Conservation (phyloP, 2,113 vertebrate genomes). For the Aythya baeri region DNA sequence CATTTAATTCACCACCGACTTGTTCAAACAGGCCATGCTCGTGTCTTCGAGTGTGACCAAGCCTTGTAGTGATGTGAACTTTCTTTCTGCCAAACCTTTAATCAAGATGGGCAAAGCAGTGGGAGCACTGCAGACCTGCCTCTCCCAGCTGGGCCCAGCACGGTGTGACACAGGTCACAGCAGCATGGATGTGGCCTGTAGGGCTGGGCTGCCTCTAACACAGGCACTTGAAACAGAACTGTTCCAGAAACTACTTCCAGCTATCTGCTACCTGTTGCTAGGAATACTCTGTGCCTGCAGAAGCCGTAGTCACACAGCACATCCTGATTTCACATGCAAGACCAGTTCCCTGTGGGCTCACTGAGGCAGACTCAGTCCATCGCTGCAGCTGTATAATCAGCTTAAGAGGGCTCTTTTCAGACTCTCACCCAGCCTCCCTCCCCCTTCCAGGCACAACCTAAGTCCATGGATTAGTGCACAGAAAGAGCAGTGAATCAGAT, state of each 20-base stretch:
- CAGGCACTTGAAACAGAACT: neutral
- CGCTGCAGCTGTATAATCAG: constrained; percentile 17
- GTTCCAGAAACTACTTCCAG: neutral
- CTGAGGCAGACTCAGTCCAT: neutral
- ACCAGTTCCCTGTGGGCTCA: neutral
- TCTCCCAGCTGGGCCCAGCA: neutral
- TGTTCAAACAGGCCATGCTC: neutral
- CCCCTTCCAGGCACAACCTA: neutral
- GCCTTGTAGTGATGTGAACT: rapidly evolving
- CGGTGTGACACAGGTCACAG: neutral
- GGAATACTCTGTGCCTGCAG: neutral
- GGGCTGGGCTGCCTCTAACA: neutral
- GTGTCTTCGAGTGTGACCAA: neutral
- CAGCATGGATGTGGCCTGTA: neutral
- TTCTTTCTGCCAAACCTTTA: neutral
- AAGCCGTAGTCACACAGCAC: neutral
- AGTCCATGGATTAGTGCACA: neutral
- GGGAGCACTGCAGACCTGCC: neutral
- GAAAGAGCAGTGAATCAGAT: neutral
- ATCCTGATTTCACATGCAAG: constrained; percentile 18
- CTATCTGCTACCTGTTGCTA: neutral
- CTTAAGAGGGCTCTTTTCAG: constrained; percentile 13
- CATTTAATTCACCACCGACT: neutral
- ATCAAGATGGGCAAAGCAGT: neutral
- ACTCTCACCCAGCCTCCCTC: neutral